Base-by-base conservation (phyloP, 2,888 invertebrate species). In the Ecliptopera silaceata region DNA sequence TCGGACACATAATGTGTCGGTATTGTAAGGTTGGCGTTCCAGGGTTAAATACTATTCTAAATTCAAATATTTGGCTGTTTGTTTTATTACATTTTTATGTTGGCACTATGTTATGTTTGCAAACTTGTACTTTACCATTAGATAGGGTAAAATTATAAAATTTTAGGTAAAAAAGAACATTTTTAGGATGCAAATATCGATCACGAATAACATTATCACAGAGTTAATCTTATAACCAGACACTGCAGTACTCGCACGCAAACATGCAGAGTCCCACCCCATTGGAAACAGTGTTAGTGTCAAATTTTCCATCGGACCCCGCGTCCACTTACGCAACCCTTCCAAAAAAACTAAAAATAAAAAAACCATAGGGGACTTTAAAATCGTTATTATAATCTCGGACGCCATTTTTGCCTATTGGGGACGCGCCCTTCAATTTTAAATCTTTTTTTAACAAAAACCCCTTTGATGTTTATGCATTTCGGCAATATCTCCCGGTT, bases 331-430 rank as follows among this genome's bases (percentile, higher is more conserved):
- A 77, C 73, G 53, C 82, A 84, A 87, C 89, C 89, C 84, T 84
- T 74, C 72, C 77, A 75, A 75, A 80, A 79, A 79, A 80, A 82
- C 74, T 75, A 79, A 84, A 87, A 86, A 81, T 78, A 80, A 84
- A 80, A 15, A 70, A 55, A 17, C 57, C 55, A 64, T 70, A 74
- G 84, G 88, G 89, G 86, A 86, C 82, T 84, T 84, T 85, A 89
- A 89, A 90, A 91, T 89, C 89, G 89, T 91, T 91, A 91, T 89
- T 89, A 91, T 90, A 90, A 91, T 89, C 89, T 90, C 85, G 90
- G 88, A 85, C 86, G 89, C 88, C 87, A 88, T 89, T 86, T 66
- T 86, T 86, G 81, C 77, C 54, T 56, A 61, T 49, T 61, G 79
- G 88, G 88, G 88, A 88, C 84, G 87, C 88, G 88, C 90, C 90